These are phyloP conservation scores for Megaceryle torquata DNA, from an alignment of 2,113 vertebrate genomes.

Conservation along the genomic window DNA sequence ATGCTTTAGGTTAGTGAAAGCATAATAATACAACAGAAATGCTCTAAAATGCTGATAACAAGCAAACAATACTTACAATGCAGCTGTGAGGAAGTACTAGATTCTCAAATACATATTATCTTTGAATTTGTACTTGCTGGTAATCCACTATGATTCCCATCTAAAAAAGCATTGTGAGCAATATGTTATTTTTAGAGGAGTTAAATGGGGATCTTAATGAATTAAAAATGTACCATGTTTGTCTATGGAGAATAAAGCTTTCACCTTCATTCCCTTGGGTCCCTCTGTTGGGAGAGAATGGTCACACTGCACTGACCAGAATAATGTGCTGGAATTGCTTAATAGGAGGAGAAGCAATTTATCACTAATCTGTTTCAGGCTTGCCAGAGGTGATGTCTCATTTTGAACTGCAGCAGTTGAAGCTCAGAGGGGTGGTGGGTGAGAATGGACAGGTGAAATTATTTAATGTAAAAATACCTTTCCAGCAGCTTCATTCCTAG, in stretches of 20 bases:
- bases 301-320: constrained; percentile 23
- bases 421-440: not conserved
- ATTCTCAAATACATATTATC: not conserved
- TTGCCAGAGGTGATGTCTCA: not conserved
- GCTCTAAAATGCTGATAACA: not conserved
- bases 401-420: not conserved
- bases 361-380: not conserved
- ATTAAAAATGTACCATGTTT: not conserved
- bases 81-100: not conserved
- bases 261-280: not conserved
- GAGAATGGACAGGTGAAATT: not conserved
- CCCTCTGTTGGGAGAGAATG: not conserved
- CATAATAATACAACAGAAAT: not conserved
- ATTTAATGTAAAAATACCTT: not conserved
- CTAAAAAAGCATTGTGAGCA: not conserved
- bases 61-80: not conserved
- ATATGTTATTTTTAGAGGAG: not conserved
- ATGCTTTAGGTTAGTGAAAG: not conserved
- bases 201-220: not conserved
- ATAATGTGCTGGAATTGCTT: constrained; percentile 29
- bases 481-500: not conserved
- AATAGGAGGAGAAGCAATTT: not conserved
- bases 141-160: not conserved
- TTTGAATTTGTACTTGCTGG: not conserved
- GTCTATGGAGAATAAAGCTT: not conserved